A percentile compares a stretch with the other conserved stretches of the same genome.
Conservation (phyloP, 2,113 vertebrate species). For the Thomomys bottae region DNA sequence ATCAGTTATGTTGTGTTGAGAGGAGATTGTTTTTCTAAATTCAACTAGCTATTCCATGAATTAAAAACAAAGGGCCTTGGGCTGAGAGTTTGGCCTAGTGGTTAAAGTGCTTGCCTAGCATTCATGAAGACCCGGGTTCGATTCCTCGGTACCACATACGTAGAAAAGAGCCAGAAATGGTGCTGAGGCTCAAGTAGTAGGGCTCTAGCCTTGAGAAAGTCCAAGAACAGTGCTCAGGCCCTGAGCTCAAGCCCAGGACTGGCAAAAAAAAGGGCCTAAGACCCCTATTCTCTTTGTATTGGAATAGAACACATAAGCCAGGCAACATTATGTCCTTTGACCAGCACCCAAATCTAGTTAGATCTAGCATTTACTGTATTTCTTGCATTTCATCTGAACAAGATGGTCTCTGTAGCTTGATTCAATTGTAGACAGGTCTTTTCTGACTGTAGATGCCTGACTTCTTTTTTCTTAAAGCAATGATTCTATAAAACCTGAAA, state of each 20-base stretch:
- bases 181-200: too few relatives aligned
- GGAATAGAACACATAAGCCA: not conserved
- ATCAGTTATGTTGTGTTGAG: not conserved
- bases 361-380: not conserved
- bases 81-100: too few relatives aligned
- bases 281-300: not conserved
- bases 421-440: not conserved
- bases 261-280: not conserved
- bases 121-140: too few relatives aligned
- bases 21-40: not conserved
- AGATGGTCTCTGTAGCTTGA: not conserved
- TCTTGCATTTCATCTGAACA: not conserved
- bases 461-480: not conserved
- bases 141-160: too few relatives aligned
- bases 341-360: not conserved
- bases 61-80: not conserved
- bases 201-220: too few relatives aligned
- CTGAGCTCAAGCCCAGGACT: too few relatives aligned
- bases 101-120: too few relatives aligned
- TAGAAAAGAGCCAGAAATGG: too few relatives aligned
- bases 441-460: not conserved
- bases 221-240: too few relatives aligned
- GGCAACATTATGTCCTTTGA: not conserved
- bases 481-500: not conserved
- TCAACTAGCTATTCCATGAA: not conserved